These are phyloP conservation scores for Calephelis virginiensis DNA, from an alignment of 1,140 invertebrate species.

Conservation along the genomic window DNA sequence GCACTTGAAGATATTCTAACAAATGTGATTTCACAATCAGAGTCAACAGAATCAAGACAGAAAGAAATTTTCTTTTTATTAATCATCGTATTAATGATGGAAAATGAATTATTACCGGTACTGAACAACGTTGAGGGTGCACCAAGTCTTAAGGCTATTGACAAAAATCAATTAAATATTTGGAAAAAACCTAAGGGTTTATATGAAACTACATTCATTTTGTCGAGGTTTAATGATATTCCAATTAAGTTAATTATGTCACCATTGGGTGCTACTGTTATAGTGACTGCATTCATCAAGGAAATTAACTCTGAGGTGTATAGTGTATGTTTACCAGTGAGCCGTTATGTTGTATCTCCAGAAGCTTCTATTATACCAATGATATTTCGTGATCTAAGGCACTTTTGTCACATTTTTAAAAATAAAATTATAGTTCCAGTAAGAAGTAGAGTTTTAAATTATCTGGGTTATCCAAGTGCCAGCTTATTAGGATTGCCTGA, in stretches of 20 bases:
- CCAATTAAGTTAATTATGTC: conserved; percentile 51
- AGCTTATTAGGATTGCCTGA: conserved; percentile 68
- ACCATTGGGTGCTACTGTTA: conserved; percentile 43
- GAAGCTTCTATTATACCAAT: conserved; percentile 48
- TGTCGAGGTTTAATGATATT: conserved; percentile 45
- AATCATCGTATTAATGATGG: conserved; percentile 50
- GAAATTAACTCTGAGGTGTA: conserved; percentile 53
- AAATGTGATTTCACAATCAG: conserved; percentile 34
- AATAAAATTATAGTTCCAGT: conserved; percentile 54
- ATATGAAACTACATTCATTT: conserved; percentile 48
- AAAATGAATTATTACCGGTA: conserved; percentile 54
- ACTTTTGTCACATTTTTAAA: conserved; percentile 52
- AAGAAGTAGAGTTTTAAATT: conserved; percentile 56
- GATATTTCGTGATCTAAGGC: conserved; percentile 59
- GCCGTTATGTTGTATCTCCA: conserved; percentile 51
- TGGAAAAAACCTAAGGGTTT: conserved; percentile 41
- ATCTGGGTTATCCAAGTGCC: conserved; percentile 58
- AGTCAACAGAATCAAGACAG: conserved; percentile 42
- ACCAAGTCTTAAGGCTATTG: conserved; percentile 26
- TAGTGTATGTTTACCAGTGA: conserved; percentile 53
- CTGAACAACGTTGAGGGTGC: conserved; percentile 30
- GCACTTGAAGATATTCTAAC: conserved; percentile 43
- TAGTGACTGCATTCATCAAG: conserved; percentile 56
- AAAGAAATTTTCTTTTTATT: conserved; percentile 55
- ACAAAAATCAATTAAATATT: conserved; percentile 33